A percentile compares a stretch with the other conserved stretches of the same genome.
Evolutionary conservation across 2,888 invertebrate species (phyloP).

Genomic region (Mechanitis mazaeus): DNA sequence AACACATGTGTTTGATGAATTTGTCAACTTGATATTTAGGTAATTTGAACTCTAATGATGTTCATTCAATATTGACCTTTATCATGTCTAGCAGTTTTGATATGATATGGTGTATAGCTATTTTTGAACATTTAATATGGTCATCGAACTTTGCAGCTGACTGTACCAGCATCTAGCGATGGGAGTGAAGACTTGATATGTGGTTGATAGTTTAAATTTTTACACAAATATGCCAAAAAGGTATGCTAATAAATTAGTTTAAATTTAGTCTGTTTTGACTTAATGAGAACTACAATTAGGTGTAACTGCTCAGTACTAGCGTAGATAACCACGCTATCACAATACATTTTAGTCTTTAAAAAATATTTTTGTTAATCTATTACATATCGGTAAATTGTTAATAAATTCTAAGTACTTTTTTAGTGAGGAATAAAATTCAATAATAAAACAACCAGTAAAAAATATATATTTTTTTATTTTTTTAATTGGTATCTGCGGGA

Average conservation of each 20-base stretch:
- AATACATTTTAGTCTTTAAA: constrained; percentile 10
- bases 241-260: constrained; percentile 22
- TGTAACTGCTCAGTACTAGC: constrained; percentile 19
- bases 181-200: constrained; percentile 11
- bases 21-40: too few relatives aligned
- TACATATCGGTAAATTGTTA: constrained; percentile 3
- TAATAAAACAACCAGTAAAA: too few relatives aligned
- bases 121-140: too few relatives aligned
- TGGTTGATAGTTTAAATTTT: constrained; percentile 18
- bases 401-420: background rate
- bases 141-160: too few relatives aligned
- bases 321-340: constrained; percentile 9
- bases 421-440: too few relatives aligned
- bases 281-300: constrained; percentile 15
- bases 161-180: background rate
- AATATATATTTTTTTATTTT: too few relatives aligned
- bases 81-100: too few relatives aligned
- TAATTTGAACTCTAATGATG: too few relatives aligned
- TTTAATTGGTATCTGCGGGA: too few relatives aligned
- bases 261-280: constrained; percentile 16
- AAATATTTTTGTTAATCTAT: constrained; percentile 9
- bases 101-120: too few relatives aligned
- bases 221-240: constrained; percentile 25
- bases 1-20: too few relatives aligned
- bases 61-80: too few relatives aligned